A percentile compares a stretch with the other conserved stretches of the same genome.
phyloP scores from a whole-genome alignment of 2,797 vertebrate species.

The Taenioides sp. region DNA sequence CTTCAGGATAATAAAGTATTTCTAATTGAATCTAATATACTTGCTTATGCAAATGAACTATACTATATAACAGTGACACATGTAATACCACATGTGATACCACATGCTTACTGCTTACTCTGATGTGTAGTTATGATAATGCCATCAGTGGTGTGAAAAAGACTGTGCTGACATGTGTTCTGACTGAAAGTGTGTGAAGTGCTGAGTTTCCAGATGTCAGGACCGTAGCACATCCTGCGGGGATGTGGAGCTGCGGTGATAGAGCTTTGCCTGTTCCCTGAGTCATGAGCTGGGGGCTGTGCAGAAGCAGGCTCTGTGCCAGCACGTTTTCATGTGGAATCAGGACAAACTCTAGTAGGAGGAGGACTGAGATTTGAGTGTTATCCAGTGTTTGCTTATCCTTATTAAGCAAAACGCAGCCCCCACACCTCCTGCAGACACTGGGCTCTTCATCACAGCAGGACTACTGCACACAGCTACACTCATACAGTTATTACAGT shows the following conservation, averaged over 20 bases:
- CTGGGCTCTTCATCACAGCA: neutral
- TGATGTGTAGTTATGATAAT: neutral
- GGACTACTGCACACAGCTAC: neutral
- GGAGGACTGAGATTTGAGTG: conserved; percentile 33
- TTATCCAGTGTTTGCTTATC: too few relatives aligned
- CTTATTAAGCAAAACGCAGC: conserved; percentile 22
- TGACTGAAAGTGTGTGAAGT: neutral
- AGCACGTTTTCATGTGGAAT: conserved; percentile 39
- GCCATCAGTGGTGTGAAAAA: neutral
- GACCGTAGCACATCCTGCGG: neutral
- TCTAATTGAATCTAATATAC: neutral
- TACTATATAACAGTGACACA: neutral
- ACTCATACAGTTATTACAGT: neutral
- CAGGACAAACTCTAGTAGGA: conserved; percentile 29
- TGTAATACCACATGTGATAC: neutral
- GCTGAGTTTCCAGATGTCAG: conserved; percentile 25
- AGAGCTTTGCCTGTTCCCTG: conserved; percentile 44
- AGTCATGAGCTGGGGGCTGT: conserved; percentile 49
- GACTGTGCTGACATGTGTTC: neutral
- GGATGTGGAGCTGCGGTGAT: conserved; percentile 7
- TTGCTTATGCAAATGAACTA: neutral
- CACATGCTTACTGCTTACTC: neutral
- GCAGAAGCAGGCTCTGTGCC: conserved; percentile 49
- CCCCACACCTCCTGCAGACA: conserved; percentile 12
- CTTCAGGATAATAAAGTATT: too few relatives aligned